A percentile compares a stretch with the other conserved stretches of the same genome.
Evolutionary conservation across 2,797 vertebrate genomes (phyloP).

Genomic region (Rhinoraja longicauda): DNA sequence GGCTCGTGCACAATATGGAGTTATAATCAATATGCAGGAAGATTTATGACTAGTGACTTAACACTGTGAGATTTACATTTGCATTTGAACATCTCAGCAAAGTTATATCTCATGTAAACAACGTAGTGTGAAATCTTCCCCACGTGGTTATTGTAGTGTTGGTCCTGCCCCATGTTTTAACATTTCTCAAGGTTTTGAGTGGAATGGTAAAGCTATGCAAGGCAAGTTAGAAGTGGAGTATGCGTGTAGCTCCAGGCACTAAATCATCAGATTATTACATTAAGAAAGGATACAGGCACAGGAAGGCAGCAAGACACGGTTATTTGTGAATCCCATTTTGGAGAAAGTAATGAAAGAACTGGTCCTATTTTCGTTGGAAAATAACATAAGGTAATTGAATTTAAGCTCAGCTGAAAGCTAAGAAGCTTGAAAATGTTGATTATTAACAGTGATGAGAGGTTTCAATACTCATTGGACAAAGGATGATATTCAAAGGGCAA

Average conservation of each 20-base stretch:
- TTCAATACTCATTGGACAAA: neutral
- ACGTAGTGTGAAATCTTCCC: neutral
- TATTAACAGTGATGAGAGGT: neutral
- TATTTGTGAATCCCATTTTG: neutral
- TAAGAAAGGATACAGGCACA: neutral
- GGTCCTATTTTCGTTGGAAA: neutral
- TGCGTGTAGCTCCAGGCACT: neutral
- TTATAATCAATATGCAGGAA: conserved; percentile 1
- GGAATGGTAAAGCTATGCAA: neutral
- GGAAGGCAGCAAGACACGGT: neutral
- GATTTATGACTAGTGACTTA: neutral
- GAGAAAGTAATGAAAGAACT: neutral
- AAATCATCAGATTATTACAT: neutral
- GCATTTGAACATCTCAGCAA: neutral
- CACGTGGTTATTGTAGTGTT: neutral
- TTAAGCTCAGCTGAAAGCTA: neutral
- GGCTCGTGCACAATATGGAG: neutral
- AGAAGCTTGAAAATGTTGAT: neutral
- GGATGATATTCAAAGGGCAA: too few species aligned
- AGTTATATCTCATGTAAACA: neutral
- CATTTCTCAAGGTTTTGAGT: neutral
- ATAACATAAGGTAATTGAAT: neutral
- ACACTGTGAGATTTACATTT: neutral
- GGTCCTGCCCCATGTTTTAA: neutral
- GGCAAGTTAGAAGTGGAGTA: neutral